phyloP scores from a whole-genome alignment of 2,113 vertebrate genomes.

The Notothenia coriiceps region DNA sequence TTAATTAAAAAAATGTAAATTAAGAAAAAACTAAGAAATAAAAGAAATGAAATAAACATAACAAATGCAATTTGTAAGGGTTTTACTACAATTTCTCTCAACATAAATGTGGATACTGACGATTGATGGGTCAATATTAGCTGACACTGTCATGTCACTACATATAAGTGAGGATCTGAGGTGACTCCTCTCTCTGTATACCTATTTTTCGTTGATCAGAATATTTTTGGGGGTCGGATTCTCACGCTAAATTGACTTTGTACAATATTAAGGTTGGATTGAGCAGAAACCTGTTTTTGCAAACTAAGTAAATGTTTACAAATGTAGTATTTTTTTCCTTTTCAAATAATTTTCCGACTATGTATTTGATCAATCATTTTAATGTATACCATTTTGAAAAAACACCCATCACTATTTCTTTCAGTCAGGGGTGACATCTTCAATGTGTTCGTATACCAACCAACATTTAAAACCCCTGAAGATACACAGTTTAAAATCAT shows the following conservation, averaged over 20 bases:
- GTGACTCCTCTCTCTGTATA: background rate
- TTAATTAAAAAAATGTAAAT: no score
- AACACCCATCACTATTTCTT: background rate
- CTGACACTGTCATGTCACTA: background rate
- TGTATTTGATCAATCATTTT: background rate
- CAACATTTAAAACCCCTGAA: background rate
- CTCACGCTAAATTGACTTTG: background rate
- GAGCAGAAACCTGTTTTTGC: background rate
- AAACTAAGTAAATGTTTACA: background rate
- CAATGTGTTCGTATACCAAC: background rate
- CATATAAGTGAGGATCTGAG: background rate
- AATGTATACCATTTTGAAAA: background rate
- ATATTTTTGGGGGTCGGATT: background rate
- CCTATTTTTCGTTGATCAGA: background rate
- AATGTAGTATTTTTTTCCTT: background rate
- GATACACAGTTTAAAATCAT: background rate
- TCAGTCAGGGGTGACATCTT: background rate
- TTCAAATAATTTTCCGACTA: background rate
- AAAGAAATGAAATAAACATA: background rate
- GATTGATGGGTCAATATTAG: background rate
- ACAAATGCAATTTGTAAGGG: background rate
- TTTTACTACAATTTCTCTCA: background rate
- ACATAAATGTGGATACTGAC: background rate
- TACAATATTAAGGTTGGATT: background rate
- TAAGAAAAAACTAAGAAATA: background rate